Evolutionary conservation across 2,797 vertebrate genomes (phyloP), one percentile per base, ranked within the genome.

Genomic region (Heliangelus exortis): DNA sequence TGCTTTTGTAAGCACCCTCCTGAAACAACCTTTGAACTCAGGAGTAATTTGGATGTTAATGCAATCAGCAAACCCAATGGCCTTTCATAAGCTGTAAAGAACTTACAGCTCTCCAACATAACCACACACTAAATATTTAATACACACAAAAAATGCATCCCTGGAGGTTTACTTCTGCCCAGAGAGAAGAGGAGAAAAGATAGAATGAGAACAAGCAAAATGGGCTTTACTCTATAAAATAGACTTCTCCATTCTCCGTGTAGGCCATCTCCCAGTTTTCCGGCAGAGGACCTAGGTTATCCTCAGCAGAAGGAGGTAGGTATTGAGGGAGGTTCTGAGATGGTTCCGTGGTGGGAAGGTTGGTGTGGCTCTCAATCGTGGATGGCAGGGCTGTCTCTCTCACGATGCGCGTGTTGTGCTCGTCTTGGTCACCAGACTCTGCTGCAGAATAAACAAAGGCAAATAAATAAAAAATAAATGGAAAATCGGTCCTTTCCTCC

Each of bases 231-330:
- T 99, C 99, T 99, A 99, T 99, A 95, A 99, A 99, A 98, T 99
- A 99, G 99, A 99, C 99, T 99, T 99, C 99, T 97, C 99, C 99
- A 9, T 98, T 99, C 98, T 99, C 99, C 9, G 99, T 99, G 98
- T 99, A 99, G 97, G 99, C 99, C 99, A 99, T 99, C 99, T 99
- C 99, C 99, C 99, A 99, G 98, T 99, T 99, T 88, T 99, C 99
- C 45, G 99, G 99, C 98, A 99, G 98, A 98, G 99, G 98, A 98
- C 99, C 99, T 98, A 99, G 98, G 57, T 98, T 98, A 97, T 99
- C 99, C 99, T 99, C 99, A 73, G 99, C 98, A 85, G 98, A 96
- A 98, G 99, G 99, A 98, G 99, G 98, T 98, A 99, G 98, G 98
- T 99, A 98, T 97, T 99, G 97, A 98, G 98, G 98, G 97, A 99